Conservation (phyloP, 1,140 invertebrate species). For the Homalodisca vitripennis region DNA sequence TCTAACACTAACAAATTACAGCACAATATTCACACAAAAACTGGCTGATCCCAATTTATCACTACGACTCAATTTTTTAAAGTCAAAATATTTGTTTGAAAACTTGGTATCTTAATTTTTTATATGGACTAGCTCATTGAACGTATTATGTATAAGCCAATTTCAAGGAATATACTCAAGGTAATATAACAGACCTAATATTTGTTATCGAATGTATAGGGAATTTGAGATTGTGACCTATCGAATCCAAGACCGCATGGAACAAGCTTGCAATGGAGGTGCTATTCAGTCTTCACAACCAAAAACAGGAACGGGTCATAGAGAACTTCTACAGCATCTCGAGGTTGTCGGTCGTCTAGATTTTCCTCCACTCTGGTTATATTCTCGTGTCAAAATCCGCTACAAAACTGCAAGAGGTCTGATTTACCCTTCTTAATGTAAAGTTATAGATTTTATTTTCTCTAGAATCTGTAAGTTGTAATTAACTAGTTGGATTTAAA, state of each 20-base stretch:
- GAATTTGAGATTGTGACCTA: constrained; percentile 65
- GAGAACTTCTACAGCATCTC: constrained; percentile 64
- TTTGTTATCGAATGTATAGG: too few relatives aligned
- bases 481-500: background rate
- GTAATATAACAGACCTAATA: too few relatives aligned
- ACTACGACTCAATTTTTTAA: too few relatives aligned
- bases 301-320: constrained; percentile 57
- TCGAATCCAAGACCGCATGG: constrained; percentile 57
- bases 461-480: background rate
- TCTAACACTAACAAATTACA: too few relatives aligned
- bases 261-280: constrained; percentile 69
- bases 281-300: constrained; percentile 69
- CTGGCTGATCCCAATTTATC: too few relatives aligned
- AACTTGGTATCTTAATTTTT: too few relatives aligned
- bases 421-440: constrained; percentile 60
- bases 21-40: too few relatives aligned
- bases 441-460: constrained; percentile 15
- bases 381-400: constrained; percentile 83
- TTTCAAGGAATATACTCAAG: too few relatives aligned
- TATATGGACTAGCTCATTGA: too few relatives aligned
- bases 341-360: constrained; percentile 65
- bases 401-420: constrained; percentile 66
- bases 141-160: too few relatives aligned
- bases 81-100: too few relatives aligned
- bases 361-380: constrained; percentile 87